Percentiles rank a stretch among this genome's conserved stretches.
Evolutionary conservation across 92 coral and sea anemone species (phyloP).

Genomic region (Actinostola sp.): DNA sequence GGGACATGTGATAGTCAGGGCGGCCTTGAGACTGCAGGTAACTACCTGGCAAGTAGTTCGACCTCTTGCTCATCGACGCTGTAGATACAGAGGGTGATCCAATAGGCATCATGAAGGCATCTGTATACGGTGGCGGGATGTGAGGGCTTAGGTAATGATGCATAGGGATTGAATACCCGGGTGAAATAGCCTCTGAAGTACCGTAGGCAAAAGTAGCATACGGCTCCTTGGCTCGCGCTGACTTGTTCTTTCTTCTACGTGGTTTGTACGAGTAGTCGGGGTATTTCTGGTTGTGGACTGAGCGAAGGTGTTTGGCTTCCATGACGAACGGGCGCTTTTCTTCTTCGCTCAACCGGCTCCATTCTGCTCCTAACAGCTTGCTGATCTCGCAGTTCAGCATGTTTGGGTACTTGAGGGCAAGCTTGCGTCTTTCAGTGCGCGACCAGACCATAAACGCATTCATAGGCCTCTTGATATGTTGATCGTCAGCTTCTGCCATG

Average conservation of each 20-base stretch:
- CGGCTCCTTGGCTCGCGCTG: conserved; percentile 67
- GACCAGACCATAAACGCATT: conserved; percentile 96
- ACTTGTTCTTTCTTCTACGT: conserved; percentile 73
- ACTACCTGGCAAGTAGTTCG: conserved; percentile 34
- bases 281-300: conserved; percentile 92
- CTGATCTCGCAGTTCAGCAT: conserved; percentile 95
- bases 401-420: conserved; percentile 90
- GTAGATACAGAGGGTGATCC: conserved; percentile 63
- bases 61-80: conserved; percentile 44
- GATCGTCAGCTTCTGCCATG: conserved; percentile 69
- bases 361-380: conserved; percentile 89
- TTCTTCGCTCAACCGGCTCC: conserved; percentile 91
- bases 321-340: conserved; percentile 83
- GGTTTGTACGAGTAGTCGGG: conserved; percentile 93
- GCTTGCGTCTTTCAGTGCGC: conserved; percentile 84
- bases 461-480: conserved; percentile 88
- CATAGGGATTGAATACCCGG: conserved; percentile 77
- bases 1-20: conserved; percentile 70
- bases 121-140: conserved; percentile 78
- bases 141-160: conserved; percentile 86
- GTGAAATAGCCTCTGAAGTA: conserved; percentile 49
- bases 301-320: conserved; percentile 86
- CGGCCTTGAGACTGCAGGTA: conserved; percentile 48
- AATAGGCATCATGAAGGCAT: conserved; percentile 76
- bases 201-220: conserved; percentile 76